A percentile compares a stretch with the other conserved stretches of the same genome.
Conservation (phyloP, 53 echinoderm and acorn worm species). For the Echinarachnius parma region DNA sequence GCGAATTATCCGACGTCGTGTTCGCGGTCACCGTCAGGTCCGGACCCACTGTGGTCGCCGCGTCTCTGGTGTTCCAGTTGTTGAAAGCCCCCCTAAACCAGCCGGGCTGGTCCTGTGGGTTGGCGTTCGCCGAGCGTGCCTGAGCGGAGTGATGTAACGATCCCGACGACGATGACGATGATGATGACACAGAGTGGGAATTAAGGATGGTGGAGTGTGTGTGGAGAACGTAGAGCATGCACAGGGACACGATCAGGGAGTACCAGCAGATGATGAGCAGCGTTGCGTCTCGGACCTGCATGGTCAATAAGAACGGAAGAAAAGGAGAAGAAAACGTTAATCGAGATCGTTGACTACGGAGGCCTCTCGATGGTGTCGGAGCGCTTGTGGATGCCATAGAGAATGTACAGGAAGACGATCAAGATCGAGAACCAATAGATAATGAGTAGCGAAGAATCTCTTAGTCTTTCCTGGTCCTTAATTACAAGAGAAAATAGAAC, state of each 20-base stretch:
- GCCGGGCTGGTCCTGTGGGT: background rate
- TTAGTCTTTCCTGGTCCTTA: too few species aligned
- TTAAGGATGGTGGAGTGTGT: constrained; percentile 25
- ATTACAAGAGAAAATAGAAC: too few species aligned
- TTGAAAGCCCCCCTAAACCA: constrained; percentile 7
- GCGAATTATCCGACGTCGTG: constrained; percentile 8
- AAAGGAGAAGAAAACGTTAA: too few species aligned
- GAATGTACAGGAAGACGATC: too few species aligned
- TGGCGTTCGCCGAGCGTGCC: constrained; percentile 8
- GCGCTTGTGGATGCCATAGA: too few species aligned
- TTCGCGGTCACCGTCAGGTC: background rate
- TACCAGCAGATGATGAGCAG: constrained; percentile 41
- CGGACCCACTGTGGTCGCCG: background rate
- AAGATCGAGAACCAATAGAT: too few species aligned
- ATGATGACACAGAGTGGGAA: too few species aligned
- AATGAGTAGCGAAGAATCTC: too few species aligned
- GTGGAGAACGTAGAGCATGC: constrained; percentile 41
- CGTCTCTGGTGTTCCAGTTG: background rate
- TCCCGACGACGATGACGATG: background rate
- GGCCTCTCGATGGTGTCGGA: too few species aligned
- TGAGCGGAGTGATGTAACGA: background rate
- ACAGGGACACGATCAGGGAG: constrained; percentile 25
- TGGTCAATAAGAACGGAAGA: too few species aligned
- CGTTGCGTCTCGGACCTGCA: constrained; percentile 20
- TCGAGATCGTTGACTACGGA: too few species aligned